Evolutionary conservation across 1,140 invertebrate genomes (phyloP).

Genomic region (Anastatus disparis): DNA sequence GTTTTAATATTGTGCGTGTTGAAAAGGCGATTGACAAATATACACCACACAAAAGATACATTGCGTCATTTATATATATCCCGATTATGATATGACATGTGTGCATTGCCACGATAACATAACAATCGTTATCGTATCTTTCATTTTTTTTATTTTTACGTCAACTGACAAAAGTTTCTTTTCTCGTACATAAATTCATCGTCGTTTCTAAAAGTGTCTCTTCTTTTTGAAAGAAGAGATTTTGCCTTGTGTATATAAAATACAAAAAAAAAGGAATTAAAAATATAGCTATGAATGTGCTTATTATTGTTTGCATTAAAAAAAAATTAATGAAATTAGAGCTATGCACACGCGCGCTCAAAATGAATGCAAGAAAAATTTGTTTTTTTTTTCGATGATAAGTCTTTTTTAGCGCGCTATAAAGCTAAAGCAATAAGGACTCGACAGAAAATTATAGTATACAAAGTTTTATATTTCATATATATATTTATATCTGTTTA

Average conservation of each 20-base stretch:
- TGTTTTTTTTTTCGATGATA: too few species aligned
- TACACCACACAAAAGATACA: slow-evolving; percentile 55
- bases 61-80: slow-evolving; percentile 56
- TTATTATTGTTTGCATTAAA: slow-evolving; percentile 40
- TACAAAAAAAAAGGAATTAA: slow-evolving; percentile 37
- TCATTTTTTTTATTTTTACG: neutral
- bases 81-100: too few species aligned
- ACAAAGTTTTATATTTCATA: slow-evolving; percentile 38
- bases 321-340: too few species aligned
- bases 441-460: slow-evolving; percentile 45
- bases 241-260: neutral
- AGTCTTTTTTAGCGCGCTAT: slow-evolving; percentile 46
- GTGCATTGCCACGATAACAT: slow-evolving; percentile 30
- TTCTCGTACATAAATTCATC: neutral
- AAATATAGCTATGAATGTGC: slow-evolving; percentile 34
- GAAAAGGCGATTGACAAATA: too few species aligned
- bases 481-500: slow-evolving; percentile 2
- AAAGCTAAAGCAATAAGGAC: slow-evolving; percentile 55
- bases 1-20: slow-evolving; percentile 45
- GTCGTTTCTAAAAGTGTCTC: neutral
- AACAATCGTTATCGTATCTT: slow-evolving; percentile 16
- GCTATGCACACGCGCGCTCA: slow-evolving; percentile 35
- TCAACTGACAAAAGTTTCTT: too few species aligned
- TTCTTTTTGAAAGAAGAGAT: slow-evolving; percentile 38
- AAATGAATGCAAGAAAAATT: too few species aligned